Base-by-base conservation (phyloP, 2,113 vertebrate genomes). In the Eudyptes chrysolophus region DNA sequence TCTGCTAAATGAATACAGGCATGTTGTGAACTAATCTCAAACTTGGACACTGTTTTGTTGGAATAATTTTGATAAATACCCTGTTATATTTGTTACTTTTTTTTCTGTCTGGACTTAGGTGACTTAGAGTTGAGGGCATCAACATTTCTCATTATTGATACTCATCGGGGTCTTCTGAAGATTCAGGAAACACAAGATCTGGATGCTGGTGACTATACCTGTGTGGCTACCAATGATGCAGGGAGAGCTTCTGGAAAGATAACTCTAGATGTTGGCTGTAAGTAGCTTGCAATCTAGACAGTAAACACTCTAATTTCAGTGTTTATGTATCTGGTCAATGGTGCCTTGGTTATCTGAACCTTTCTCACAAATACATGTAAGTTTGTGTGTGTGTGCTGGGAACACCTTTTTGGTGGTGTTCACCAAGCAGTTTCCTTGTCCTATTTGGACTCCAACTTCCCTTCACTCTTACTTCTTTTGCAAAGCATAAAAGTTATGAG, bases 231-330 rank as follows among this genome's bases (percentile, higher is more conserved):
- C 68, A 99, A 99, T 22, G 97, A 98, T 74, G 99, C 99, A 25
- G 99, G 99, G 84, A 99, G 96, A 42, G 98, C 99, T 11, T 98
- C 98, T 84, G 99, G 99, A 64, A 98, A 97, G 96, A 98, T 99
- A 91, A 98, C 98, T 34, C 98, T 99, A 64, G 99, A 99, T 89
- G 99, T 99, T 76, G 99, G 99, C 94, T 99, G 99, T 99, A 98
- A 98, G 99, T 90, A 89, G 88, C 15, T 85, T 68, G 48, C 12
- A 62, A 25, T 13, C 46, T 68, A 51, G 36, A 21, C 5, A 44
- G 57, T 55, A n/a, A 65, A n/a, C 54, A 11, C 13, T 68, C 24
- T 49, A 5, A 27, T 55, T 76, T 42, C 12, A 55, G 10, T 81
- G 32, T 62, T 84, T 55, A 46, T 24, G 2, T 72, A 6, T 74